Evolutionary conservation across 2,797 vertebrate species (phyloP).

Genomic region (Cynopterus sphinx): DNA sequence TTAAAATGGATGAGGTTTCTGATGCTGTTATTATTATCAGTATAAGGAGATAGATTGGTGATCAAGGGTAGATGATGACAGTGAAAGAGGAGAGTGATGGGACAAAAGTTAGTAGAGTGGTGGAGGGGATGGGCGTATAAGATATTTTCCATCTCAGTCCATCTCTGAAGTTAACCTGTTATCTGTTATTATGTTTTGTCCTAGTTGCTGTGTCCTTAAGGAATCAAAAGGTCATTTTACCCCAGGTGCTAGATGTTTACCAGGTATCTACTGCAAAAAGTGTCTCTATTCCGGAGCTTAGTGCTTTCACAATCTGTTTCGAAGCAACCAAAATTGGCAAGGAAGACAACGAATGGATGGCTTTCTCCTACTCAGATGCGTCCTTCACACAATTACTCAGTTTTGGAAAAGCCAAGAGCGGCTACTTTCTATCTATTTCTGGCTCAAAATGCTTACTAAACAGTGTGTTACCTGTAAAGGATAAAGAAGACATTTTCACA

Average conservation of each 20-base stretch:
- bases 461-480: conserved; percentile 76
- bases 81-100: background rate
- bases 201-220: conserved; percentile 92
- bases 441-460: conserved; percentile 85
- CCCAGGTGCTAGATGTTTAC: conserved; percentile 77
- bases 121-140: background rate
- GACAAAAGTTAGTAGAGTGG: background rate
- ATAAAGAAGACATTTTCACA: conserved; percentile 85
- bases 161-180: background rate
- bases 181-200: conserved; percentile 58
- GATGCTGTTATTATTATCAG: background rate
- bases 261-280: conserved; percentile 83
- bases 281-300: conserved; percentile 88
- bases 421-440: conserved; percentile 85
- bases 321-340: conserved; percentile 87
- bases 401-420: conserved; percentile 82
- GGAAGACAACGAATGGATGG: conserved; percentile 86
- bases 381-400: conserved; percentile 80
- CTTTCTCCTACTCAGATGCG: conserved; percentile 88
- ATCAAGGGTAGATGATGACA: background rate
- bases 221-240: conserved; percentile 93
- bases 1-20: background rate
- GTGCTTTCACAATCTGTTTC: conserved; percentile 92
- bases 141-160: background rate
- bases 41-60: background rate